phyloP scores from a whole-genome alignment of 2,113 vertebrate genomes.

The Lagopus leucura region DNA sequence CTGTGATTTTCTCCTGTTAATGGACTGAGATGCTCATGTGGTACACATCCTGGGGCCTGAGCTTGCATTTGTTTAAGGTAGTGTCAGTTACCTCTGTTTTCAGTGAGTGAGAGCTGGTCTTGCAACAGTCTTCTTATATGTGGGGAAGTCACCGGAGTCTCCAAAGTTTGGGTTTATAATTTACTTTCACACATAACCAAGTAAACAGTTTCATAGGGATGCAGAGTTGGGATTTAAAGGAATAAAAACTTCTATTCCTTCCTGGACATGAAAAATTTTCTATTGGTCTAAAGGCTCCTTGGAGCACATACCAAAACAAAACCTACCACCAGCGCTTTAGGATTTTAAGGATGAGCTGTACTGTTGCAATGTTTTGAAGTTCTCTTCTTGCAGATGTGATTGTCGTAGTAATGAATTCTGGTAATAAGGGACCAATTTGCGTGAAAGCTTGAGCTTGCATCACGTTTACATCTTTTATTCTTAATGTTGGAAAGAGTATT shows the following conservation, averaged over 20 bases:
- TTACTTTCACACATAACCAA: not conserved
- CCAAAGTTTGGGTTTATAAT: not conserved
- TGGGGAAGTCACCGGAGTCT: not conserved
- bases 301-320: not conserved
- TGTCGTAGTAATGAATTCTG: constrained; percentile 21
- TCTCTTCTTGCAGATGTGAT: constrained; percentile 10
- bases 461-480: constrained; percentile 2
- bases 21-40: not conserved
- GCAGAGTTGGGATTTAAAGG: not conserved
- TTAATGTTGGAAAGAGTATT: constrained; percentile 28
- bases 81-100: not conserved
- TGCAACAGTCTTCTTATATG: not conserved
- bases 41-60: not conserved
- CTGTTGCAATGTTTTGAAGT: not conserved
- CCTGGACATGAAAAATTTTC: not conserved
- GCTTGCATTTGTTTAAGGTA: not conserved
- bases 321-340: not conserved
- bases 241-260: not conserved
- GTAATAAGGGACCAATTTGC: constrained; percentile 17
- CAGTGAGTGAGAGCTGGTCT: not conserved
- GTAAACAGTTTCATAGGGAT: not conserved
- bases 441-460: constrained; percentile 14
- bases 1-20: not conserved
- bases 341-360: not conserved
- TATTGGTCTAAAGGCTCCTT: not conserved